phyloP scores from a whole-genome alignment of 2,797 vertebrate genomes.

The Danio albolineatus region DNA sequence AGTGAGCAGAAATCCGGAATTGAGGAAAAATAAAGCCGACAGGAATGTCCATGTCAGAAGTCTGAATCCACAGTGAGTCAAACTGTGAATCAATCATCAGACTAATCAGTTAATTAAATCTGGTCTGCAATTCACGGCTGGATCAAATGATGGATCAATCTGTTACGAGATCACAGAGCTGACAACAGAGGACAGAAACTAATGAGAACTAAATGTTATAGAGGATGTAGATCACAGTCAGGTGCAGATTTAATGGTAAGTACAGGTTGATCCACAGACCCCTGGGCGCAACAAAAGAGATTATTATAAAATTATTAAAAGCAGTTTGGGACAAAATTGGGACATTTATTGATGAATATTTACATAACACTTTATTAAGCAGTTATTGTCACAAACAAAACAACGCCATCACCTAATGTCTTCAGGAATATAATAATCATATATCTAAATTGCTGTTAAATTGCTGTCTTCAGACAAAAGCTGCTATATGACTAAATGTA shows the following conservation, averaged over 20 bases:
- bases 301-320: too few species aligned
- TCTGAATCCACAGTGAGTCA: slow-evolving; percentile 6
- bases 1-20: slow-evolving; percentile 2
- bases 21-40: not conserved
- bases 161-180: slow-evolving; percentile 25
- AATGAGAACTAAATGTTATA: slow-evolving; percentile 8
- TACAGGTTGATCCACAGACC: not conserved
- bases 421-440: too few species aligned
- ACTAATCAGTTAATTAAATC: slow-evolving; percentile 49
- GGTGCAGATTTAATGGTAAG: not conserved
- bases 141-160: slow-evolving; percentile 19
- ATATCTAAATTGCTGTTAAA: too few species aligned
- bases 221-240: not conserved
- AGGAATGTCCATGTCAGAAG: slow-evolving; percentile 1
- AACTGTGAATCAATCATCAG: slow-evolving; percentile 36
- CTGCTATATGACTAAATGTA: too few species aligned
- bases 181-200: slow-evolving; percentile 9
- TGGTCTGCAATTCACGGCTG: slow-evolving; percentile 23
- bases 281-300: not conserved
- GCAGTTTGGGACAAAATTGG: too few species aligned
- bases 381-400: too few species aligned
- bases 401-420: too few species aligned
- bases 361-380: too few species aligned
- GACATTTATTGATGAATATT: too few species aligned
- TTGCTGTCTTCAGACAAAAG: too few species aligned